These are phyloP conservation scores for Pterostichus madidus DNA, from an alignment of 2,888 invertebrate species.

Conservation along the genomic window DNA sequence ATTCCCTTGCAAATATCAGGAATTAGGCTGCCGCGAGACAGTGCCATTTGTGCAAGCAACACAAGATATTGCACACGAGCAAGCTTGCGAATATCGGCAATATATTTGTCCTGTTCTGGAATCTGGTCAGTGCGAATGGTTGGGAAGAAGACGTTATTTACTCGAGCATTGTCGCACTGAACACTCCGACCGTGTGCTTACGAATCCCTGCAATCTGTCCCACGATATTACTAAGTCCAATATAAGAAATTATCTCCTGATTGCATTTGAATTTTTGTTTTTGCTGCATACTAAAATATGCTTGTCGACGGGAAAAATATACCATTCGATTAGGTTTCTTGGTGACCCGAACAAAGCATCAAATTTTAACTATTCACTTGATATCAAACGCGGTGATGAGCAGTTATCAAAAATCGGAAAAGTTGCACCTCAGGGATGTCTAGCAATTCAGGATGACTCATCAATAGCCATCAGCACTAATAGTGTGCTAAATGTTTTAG, in stretches of 20 bases:
- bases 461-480: not conserved
- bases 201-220: not conserved
- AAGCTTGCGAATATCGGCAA: not conserved
- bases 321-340: slow-evolving; percentile 18
- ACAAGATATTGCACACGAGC: not conserved
- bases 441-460: slow-evolving; percentile 1
- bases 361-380: not conserved
- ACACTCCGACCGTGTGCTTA: not conserved
- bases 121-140: slow-evolving; percentile 25
- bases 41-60: not conserved
- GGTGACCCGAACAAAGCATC: not conserved
- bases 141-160: not conserved
- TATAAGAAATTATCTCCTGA: not conserved
- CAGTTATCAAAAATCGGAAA: not conserved
- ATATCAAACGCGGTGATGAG: not conserved
- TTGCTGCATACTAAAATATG: slow-evolving; percentile 21
- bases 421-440: slow-evolving; percentile 15
- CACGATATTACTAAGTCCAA: slow-evolving; percentile 11
- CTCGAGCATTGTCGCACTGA: not conserved
- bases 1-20: slow-evolving; percentile 39
- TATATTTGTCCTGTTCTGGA: slow-evolving; percentile 2
- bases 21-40: not conserved
- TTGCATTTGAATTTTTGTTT: slow-evolving; percentile 17
- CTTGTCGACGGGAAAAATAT: slow-evolving; percentile 7
- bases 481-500: slow-evolving; percentile 1